Evolutionary conservation across 1,140 invertebrate genomes (phyloP), one percentile per base, ranked within the genome.

Genomic region (Thalassaphorura encarpata): DNA sequence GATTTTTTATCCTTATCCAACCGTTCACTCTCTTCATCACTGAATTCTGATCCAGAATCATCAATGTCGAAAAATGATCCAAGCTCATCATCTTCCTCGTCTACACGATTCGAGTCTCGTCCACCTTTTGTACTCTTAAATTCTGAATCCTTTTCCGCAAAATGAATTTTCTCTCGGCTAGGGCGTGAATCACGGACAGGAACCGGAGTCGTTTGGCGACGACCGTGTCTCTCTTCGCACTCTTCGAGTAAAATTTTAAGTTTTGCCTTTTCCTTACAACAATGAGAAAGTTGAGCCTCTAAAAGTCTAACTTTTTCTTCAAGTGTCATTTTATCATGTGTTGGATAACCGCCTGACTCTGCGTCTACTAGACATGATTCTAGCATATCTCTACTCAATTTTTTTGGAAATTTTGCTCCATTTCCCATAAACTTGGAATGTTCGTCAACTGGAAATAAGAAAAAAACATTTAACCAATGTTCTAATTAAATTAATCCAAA

Each of bases 201-300:
- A 11, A 11, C n/a, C 33, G 33, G 33, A n/a, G 33, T 11, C n/a
- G 33, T 13, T n/a, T 19, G 31, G 3, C 23, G n/a, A 11, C 28
- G 31, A 21, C 36, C 45, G 42, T 31, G 27, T 58, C 48, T 24
- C 24, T 21, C 8, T 21, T 58, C 39, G 47, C 62, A 64, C 26
- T 64, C 50, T 45, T 59, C 45, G 1, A 64, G 29, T 27, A 51
- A 18, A 15, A 16, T n/a, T 55, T 65, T 60, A 5, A 65, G 39
- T 47, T 48, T 43, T 2, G 63, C 63, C 21, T 65, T 65, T 50
- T 65, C 63, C 48, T 58, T 27, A 43, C 63, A 65, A 49, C 63
- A 62, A 23, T 65, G 54, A n/a, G 60, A 60, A 4, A 65, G 40
- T 31, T 60, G 63, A 16, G 28, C 43, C 48, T 65, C 63, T 15